Base-by-base conservation (phyloP, 2,113 vertebrate genomes). In the Ptychochromis oligacanthus region DNA sequence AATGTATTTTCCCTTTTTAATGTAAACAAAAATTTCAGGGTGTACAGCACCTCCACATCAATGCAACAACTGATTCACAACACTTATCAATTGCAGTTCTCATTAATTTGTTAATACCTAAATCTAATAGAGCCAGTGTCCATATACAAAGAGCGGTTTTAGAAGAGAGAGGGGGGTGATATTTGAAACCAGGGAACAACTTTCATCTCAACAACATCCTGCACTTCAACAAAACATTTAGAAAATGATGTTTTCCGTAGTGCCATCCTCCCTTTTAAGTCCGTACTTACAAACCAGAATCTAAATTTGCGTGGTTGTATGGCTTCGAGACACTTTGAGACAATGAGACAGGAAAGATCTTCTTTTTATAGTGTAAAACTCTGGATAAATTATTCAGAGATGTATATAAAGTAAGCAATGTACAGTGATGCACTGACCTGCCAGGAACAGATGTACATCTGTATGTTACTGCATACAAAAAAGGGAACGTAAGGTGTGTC, bases 401-500 rank as follows among this genome's bases (percentile, higher is more conserved):
- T 24, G 24, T 40, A 60, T 59, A 56, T 79, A 79, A 34, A 75
- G 43, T 26, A 80, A 60, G n/a, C n/a, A n/a, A n/a, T n/a, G n/a
- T 43, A 62, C 43, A 70, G 22, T 52, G 26, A 31, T 52, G 46
- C 26, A 52, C 43, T 31, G 65, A 52, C 26, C 65, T 52, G 65
- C 1, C 2, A 52, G 57, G 24, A 54, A 43, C 3, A 36, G 31
- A 85, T 77, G 31, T 80, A 60, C 57, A 82, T 75, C 13, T 59
- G 40, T 20, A 36, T 58, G 49, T 58, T 60, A 79, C 79, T 87
- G 70, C 58, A 31, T 91, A 88, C 17, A 82, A 82, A 86, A 49
- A 43, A 7, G 80, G 84, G 57, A 75, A 75, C 49, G 83, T 88
- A 62, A 90, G 84, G 89, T 81, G 56, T 83, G 87, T 80, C 14